Evolutionary conservation across 2,888 invertebrate species (phyloP), one percentile per base, ranked within the genome.

Genomic region (Neocrepidodera transversa): DNA sequence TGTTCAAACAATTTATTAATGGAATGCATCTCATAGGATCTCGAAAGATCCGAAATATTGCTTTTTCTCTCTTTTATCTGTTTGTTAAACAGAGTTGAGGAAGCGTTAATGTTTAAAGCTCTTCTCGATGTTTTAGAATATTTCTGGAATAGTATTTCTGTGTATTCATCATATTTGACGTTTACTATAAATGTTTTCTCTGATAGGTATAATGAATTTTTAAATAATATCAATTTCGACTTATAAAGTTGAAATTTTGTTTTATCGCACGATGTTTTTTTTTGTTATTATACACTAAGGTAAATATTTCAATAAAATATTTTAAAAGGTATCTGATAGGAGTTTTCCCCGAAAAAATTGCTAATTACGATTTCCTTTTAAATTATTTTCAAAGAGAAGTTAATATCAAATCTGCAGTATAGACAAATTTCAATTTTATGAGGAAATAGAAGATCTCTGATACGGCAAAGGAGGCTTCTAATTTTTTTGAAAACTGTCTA

Each of bases 11-110:
- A 20, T 42, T 45, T 28, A 7, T 28, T 23, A 45, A 45, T 26
- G 45, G 45, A 45, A 45, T 45, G 45, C 45, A 45, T 45, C 45
- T 45, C 51, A 40, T n/a, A n/a, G 16, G 28, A 23, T 38, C 36
- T 13, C 5, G 4, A 11, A 8, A 36, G 35, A 38, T 26, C 5
- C 30, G 16, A 17, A 36, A 20, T 16, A 28, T 53, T n/a, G 45
- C 45, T 54, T 54, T 32, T 45, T 54, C 53, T 54, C 53, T 54
- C 53, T 54, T 54, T 54, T 54, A 54, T 36, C 53, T 45, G 53
- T 45, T 45, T 20, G 45, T 26, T 45, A 45, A 54, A 54, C 23
- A 54, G 53, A 54, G 53, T 54, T 54, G 53, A 54, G 43, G 35
- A 54, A 45, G 53, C 45, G 36, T 13, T 35, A 23, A 17, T 47